Conservation (phyloP, 2,797 vertebrate genomes). For the Anas acuta region DNA sequence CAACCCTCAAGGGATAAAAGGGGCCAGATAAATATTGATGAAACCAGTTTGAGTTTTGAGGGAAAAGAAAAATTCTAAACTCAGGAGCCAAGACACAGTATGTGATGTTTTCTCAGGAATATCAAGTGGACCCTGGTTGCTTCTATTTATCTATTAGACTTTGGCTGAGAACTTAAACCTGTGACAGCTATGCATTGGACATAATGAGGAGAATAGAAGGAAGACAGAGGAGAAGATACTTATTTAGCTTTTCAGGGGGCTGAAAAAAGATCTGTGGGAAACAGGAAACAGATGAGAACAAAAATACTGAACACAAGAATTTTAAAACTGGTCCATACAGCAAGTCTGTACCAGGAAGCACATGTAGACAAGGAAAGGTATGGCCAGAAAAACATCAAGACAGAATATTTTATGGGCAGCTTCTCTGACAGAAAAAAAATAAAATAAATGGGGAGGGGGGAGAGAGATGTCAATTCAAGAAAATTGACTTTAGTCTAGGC, state of each 20-base stretch:
- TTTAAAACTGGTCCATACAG: not conserved
- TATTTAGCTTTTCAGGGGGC: not conserved
- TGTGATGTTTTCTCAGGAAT: not conserved
- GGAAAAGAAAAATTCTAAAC: not conserved
- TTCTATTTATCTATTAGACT: not conserved
- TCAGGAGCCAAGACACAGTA: not conserved
- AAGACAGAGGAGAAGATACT: not conserved
- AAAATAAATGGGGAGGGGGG: too few species aligned
- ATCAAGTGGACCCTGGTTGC: not conserved
- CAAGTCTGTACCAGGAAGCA: not conserved
- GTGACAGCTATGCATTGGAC: not conserved
- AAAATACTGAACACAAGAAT: not conserved
- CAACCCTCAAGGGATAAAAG: not conserved
- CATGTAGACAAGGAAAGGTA: not conserved
- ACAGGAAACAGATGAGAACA: not conserved
- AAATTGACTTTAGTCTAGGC: not conserved
- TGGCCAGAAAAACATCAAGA: not conserved
- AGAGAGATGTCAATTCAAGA: rapidly evolving
- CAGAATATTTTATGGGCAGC: not conserved
- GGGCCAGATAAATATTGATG: not conserved
- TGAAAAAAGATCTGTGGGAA: not conserved
- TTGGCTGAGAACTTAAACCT: not conserved
- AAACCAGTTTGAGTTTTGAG: not conserved
- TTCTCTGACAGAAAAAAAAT: not conserved
- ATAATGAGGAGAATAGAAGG: not conserved